phyloP scores from a whole-genome alignment of 1,140 invertebrate genomes.

The Cheumatopsyche charites region DNA sequence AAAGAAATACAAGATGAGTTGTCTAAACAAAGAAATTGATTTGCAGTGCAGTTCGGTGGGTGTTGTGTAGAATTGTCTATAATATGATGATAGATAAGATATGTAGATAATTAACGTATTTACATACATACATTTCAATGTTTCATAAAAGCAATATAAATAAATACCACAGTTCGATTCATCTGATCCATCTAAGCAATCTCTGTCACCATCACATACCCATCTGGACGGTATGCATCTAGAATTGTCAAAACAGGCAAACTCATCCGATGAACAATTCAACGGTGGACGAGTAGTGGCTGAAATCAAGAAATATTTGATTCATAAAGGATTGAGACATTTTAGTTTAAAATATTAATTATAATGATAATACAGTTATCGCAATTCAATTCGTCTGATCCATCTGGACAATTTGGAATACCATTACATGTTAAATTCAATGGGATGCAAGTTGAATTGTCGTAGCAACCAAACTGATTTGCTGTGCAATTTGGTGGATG shows the following conservation, averaged over 20 bases:
- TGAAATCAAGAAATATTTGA: too few relatives aligned
- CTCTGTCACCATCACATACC: conserved; percentile 75
- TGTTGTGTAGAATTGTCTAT: background rate
- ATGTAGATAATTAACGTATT: too few relatives aligned
- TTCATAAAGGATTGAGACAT: too few relatives aligned
- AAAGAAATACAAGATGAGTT: background rate
- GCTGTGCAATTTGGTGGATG: background rate
- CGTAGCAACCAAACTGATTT: background rate
- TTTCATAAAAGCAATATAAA: too few relatives aligned
- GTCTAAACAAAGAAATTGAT: background rate
- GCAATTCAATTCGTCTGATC: background rate
- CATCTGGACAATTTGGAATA: background rate
- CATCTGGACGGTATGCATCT: conserved; percentile 74
- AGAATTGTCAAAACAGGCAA: conserved; percentile 54
- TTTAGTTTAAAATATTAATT: too few relatives aligned
- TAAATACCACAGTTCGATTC: conserved; percentile 52
- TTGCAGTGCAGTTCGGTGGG: background rate
- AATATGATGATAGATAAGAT: background rate
- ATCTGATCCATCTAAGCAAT: conserved; percentile 65
- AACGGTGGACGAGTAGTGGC: background rate
- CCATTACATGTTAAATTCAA: background rate
- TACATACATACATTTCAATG: too few relatives aligned
- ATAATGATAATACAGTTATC: conserved; percentile 48
- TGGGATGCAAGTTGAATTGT: conserved; percentile 48
- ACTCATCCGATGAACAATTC: conserved; percentile 52